These are phyloP conservation scores for Eclectus roratus DNA, from an alignment of 2,113 vertebrate species.

Conservation along the genomic window DNA sequence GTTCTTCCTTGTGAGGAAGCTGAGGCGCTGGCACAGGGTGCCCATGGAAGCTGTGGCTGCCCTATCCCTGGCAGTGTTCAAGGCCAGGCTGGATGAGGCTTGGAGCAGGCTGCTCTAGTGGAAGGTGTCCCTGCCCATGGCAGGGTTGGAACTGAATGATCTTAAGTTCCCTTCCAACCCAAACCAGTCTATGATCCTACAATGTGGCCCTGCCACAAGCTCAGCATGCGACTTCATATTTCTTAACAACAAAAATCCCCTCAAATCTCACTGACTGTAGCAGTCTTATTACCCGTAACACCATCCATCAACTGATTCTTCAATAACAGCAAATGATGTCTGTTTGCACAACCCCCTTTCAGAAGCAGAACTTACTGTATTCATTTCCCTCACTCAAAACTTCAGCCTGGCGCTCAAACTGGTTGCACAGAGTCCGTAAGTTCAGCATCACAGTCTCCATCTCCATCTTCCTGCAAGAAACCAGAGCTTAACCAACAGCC, in stretches of 20 bases:
- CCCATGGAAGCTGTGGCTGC: neutral
- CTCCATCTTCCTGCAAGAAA: slow-evolving; percentile 82
- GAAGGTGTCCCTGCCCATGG: neutral
- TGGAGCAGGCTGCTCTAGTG: neutral
- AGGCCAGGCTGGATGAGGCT: neutral
- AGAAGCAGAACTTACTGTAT: slow-evolving; percentile 81
- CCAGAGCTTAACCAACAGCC: slow-evolving; percentile 7
- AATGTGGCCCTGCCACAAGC: accelerated
- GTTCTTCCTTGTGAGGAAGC: neutral
- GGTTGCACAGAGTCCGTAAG: slow-evolving; percentile 81
- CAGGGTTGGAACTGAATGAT: neutral
- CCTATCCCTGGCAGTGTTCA: neutral
- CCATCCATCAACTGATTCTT: neutral
- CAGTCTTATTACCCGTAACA: neutral
- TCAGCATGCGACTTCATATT: neutral
- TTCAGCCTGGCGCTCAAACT: slow-evolving; percentile 82
- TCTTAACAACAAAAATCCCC: too few species aligned
- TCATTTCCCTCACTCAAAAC: slow-evolving; percentile 87
- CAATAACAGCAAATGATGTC: neutral
- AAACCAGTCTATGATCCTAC: neutral
- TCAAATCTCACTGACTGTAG: neutral
- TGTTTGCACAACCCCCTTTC: neutral
- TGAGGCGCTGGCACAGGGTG: neutral
- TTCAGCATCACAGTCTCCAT: slow-evolving; percentile 83
- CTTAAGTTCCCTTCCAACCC: neutral